These are phyloP conservation scores for Spicauda simplicius DNA, from an alignment of 2,888 invertebrate species.

Conservation along the genomic window DNA sequence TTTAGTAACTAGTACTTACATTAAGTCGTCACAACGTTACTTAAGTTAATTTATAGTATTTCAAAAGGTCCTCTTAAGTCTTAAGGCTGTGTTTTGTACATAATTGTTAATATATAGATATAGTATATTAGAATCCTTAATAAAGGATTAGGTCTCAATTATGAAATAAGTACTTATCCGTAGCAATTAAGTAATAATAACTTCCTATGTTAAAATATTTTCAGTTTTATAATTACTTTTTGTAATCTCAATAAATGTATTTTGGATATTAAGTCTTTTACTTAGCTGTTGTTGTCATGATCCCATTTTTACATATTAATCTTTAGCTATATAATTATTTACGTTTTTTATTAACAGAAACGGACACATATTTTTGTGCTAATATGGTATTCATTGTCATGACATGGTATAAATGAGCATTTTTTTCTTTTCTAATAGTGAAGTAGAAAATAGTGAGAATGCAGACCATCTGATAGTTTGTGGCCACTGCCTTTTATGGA, in stretches of 20 bases:
- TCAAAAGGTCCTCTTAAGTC: slow-evolving; percentile 60
- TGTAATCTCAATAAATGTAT: slow-evolving; percentile 3
- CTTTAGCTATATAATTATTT: no score
- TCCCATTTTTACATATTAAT: no score
- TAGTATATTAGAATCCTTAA: background rate
- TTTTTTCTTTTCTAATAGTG: no score
- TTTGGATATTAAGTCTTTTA: background rate
- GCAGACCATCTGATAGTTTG: no score
- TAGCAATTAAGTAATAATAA: background rate
- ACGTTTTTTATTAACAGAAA: no score
- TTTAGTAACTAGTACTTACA: background rate
- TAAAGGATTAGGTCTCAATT: background rate
- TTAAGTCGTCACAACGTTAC: slow-evolving; percentile 62
- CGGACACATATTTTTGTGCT: no score
- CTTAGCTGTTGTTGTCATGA: background rate
- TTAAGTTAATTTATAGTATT: slow-evolving; percentile 48
- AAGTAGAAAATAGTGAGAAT: no score
- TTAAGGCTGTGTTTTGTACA: slow-evolving; percentile 74
- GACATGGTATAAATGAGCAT: no score
- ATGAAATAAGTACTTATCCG: slow-evolving; percentile 1
- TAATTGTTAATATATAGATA: slow-evolving; percentile 63
- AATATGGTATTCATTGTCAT: no score
- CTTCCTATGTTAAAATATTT: slow-evolving; percentile 1
- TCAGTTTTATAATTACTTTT: background rate
- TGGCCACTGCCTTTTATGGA: no score